phyloP scores from a whole-genome alignment of 2,888 invertebrate species.

The Ctena decussata region DNA sequence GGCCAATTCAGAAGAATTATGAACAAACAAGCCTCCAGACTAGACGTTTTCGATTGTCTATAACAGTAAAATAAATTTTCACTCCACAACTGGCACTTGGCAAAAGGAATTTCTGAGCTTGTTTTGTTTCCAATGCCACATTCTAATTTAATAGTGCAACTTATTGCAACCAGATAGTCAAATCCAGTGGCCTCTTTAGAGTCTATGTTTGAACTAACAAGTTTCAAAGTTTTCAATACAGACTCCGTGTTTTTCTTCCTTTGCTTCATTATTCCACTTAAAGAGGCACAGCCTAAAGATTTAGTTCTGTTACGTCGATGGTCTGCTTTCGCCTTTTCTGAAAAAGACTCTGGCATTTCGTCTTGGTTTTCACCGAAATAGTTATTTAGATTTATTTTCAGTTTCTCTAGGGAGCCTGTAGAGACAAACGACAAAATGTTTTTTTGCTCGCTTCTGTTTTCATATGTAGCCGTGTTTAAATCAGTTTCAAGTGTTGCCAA shows the following conservation, averaged over 20 bases:
- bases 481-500: neutral
- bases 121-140: neutral
- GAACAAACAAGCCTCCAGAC: neutral
- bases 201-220: neutral
- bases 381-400: neutral
- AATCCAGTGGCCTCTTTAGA: neutral
- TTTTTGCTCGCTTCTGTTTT: neutral
- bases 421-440: neutral
- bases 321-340: neutral
- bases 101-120: neutral
- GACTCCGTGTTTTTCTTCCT: neutral
- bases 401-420: neutral
- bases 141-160: neutral
- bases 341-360: neutral
- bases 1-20: neutral
- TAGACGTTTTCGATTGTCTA: neutral
- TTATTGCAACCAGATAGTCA: neutral
- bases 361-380: neutral
- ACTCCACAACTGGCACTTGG: neutral
- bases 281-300: neutral
- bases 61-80: neutral
- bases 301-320: neutral
- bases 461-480: neutral
- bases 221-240: neutral
- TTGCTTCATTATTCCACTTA: neutral